phyloP scores from a whole-genome alignment of 2,797 vertebrate species.

The Trachops cirrhosus region DNA sequence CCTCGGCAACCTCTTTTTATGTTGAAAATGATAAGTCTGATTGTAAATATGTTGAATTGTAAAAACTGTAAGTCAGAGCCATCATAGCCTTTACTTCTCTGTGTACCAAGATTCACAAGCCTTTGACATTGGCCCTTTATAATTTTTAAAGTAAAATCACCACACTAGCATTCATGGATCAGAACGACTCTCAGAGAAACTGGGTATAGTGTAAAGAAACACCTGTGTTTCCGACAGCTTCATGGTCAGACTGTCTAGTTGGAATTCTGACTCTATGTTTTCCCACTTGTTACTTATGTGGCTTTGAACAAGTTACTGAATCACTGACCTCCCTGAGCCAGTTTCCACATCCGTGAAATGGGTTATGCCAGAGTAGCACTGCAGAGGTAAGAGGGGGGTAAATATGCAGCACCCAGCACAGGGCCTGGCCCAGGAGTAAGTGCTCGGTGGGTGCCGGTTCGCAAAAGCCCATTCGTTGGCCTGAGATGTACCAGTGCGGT shows the following conservation, averaged over 20 bases:
- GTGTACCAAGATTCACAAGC: background rate
- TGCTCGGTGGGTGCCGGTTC: background rate
- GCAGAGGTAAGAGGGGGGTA: background rate
- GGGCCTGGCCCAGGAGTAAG: background rate
- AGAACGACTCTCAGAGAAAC: background rate
- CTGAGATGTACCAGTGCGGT: rapidly evolving
- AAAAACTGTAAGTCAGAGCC: background rate
- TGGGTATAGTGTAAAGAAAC: background rate
- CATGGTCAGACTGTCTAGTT: background rate
- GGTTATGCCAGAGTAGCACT: background rate
- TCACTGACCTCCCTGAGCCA: background rate
- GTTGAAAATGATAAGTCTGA: background rate
- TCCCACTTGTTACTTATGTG: background rate
- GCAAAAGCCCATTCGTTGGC: background rate
- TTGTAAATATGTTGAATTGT: background rate
- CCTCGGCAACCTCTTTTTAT: background rate
- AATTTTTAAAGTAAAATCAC: background rate
- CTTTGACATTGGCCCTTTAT: background rate
- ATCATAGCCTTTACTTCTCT: background rate
- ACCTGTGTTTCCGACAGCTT: background rate
- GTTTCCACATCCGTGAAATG: background rate
- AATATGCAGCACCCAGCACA: background rate
- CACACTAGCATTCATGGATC: background rate
- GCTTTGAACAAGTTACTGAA: background rate
- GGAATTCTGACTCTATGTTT: background rate